Percentiles rank a stretch among this genome's conserved stretches.
Evolutionary conservation across 1,140 invertebrate species (phyloP).

Genomic region (Mya arenaria): DNA sequence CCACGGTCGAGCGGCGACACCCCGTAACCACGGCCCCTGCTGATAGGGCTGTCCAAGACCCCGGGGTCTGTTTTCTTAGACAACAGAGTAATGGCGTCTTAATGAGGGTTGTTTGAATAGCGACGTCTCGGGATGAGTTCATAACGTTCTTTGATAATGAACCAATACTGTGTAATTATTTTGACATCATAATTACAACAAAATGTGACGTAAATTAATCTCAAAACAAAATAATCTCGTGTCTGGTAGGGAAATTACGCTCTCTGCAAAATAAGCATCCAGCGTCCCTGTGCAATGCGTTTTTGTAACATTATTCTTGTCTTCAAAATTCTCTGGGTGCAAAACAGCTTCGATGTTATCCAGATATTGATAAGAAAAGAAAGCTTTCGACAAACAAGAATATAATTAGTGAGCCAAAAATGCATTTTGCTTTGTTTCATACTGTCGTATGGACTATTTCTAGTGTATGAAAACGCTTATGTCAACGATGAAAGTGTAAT

Average conservation of each 20-base stretch:
- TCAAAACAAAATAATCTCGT: conserved; percentile 20
- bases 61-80: conserved; percentile 7
- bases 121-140: background rate
- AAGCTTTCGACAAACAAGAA: background rate
- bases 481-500: background rate
- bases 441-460: background rate
- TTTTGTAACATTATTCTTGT: too few relatives aligned
- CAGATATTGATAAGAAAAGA: conserved; percentile 25
- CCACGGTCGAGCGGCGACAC: conserved; percentile 6
- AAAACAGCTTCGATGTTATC: conserved; percentile 5
- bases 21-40: conserved; percentile 10
- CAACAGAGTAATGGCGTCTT: conserved; percentile 13
- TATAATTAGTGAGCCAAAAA: conserved; percentile 15
- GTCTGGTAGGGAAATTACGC: too few relatives aligned
- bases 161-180: conserved; percentile 36
- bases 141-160: conserved; percentile 31
- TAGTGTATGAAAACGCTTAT: background rate
- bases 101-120: conserved; percentile 36
- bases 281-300: too few relatives aligned
- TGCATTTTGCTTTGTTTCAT: too few relatives aligned
- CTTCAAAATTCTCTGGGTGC: too few relatives aligned
- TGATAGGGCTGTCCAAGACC: conserved; percentile 6
- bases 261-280: too few relatives aligned
- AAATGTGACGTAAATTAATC: conserved; percentile 18
- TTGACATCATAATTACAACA: conserved; percentile 46